Percentiles rank a stretch among this genome's conserved stretches.
phyloP scores from a whole-genome alignment of 2,888 invertebrate genomes.

The Lithophane socia region DNA sequence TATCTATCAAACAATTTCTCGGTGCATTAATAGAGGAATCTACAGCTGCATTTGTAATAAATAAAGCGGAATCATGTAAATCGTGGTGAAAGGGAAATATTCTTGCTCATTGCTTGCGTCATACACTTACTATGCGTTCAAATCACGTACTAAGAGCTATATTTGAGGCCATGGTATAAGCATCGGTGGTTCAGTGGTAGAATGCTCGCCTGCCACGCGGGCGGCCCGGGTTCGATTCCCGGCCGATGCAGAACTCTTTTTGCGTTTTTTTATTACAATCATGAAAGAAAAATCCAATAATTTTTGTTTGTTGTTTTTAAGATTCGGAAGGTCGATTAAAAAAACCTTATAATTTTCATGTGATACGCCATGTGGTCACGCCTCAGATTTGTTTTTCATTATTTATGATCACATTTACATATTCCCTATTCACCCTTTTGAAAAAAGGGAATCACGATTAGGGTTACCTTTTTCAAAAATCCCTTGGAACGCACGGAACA shows the following conservation, averaged over 20 bases:
- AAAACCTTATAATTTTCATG: conserved; percentile 12
- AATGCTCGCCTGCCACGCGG: conserved; percentile 91
- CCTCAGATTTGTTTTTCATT: conserved; percentile 30
- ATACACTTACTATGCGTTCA: background rate
- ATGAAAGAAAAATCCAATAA: no score
- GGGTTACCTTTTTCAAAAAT: conserved; percentile 29
- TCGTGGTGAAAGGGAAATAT: conserved; percentile 30
- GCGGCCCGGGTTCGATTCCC: conserved; percentile 88
- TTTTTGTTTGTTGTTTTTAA: background rate
- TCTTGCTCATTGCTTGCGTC: background rate
- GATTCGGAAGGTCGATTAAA: background rate
- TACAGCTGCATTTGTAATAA: background rate
- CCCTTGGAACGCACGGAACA: conserved; percentile 19
- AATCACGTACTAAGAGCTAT: background rate
- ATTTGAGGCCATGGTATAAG: conserved; percentile 61
- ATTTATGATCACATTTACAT: conserved; percentile 28
- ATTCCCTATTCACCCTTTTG: background rate
- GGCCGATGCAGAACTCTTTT: conserved; percentile 79
- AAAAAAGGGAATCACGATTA: conserved; percentile 43
- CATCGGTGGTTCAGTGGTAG: conserved; percentile 91
- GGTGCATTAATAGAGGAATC: background rate
- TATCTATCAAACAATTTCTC: background rate
- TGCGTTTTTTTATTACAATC: background rate
- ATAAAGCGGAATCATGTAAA: background rate
- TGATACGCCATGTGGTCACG: conserved; percentile 40